A percentile compares a stretch with the other conserved stretches of the same genome.
phyloP scores from a whole-genome alignment of 2,797 vertebrate genomes.

The Vultur gryphus region DNA sequence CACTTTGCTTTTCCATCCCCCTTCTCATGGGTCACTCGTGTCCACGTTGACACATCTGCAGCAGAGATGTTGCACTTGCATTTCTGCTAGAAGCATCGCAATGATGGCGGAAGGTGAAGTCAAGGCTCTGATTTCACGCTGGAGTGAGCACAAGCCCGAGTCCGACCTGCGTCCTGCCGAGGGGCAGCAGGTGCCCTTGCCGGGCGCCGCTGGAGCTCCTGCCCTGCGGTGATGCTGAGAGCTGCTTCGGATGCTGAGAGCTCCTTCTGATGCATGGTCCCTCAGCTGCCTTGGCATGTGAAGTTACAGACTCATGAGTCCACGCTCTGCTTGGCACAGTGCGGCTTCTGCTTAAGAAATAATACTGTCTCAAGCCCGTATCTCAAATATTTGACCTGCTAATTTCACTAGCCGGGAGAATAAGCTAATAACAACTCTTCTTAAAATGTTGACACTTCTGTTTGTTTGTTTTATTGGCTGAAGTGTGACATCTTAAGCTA shows the following conservation, averaged over 20 bases:
- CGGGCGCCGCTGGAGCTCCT: not conserved
- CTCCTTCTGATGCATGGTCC: not conserved
- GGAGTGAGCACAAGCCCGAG: not conserved
- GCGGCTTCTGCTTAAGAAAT: not conserved
- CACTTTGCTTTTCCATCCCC: not conserved
- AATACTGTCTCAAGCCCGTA: rapidly evolving
- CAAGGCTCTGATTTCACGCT: rapidly evolving
- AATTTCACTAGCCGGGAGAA: not conserved
- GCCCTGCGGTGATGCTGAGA: rapidly evolving
- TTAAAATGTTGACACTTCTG: not conserved
- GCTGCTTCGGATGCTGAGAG: too few relatives aligned
- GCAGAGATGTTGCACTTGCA: not conserved
- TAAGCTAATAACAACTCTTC: not conserved
- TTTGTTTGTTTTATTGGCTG: not conserved
- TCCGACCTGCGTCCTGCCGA: rapidly evolving
- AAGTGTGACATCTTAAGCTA: not conserved
- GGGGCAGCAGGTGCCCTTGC: not conserved
- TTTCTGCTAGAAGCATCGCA: not conserved
- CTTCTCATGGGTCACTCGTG: rapidly evolving
- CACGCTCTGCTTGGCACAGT: rapidly evolving
- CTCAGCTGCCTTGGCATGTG: rapidly evolving
- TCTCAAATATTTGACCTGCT: not conserved
- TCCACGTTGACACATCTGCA: rapidly evolving
- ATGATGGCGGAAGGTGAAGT: not conserved
- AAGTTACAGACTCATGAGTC: too few relatives aligned